Conservation (phyloP, 2,797 vertebrate species). For the Merluccius polli region DNA sequence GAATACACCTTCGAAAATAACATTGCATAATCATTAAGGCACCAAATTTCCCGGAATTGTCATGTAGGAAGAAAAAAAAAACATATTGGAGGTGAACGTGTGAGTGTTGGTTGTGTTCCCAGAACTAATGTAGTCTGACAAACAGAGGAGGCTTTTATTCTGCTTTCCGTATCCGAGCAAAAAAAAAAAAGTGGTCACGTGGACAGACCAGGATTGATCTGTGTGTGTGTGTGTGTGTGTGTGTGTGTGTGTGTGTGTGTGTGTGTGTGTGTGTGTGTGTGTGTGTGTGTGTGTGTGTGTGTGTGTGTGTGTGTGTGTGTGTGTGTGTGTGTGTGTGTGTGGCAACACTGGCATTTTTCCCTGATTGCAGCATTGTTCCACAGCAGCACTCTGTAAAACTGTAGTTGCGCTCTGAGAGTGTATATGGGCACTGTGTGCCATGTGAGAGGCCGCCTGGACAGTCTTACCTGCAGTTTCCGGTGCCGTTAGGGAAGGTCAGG, state of each 20-base stretch:
- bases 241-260: too few relatives aligned
- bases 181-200: slow-evolving; percentile 47
- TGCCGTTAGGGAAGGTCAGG: slow-evolving; percentile 81
- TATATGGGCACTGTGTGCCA: background rate
- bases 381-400: background rate
- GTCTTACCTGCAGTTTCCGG: slow-evolving; percentile 90
- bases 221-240: too few relatives aligned
- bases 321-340: too few relatives aligned
- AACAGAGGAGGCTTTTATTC: slow-evolving; percentile 59
- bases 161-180: slow-evolving; percentile 44
- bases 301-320: too few relatives aligned
- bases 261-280: too few relatives aligned
- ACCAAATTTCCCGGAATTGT: slow-evolving; percentile 34
- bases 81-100: slow-evolving; percentile 54
- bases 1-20: background rate
- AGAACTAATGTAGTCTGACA: slow-evolving; percentile 51
- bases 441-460: background rate
- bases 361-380: background rate
- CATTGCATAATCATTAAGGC: slow-evolving; percentile 9
- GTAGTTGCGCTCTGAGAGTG: background rate
- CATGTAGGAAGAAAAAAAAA: slow-evolving; percentile 26
- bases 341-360: background rate
- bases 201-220: slow-evolving; percentile 43
- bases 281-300: too few relatives aligned
- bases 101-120: slow-evolving; percentile 65